Evolutionary conservation across 2,888 invertebrate species (phyloP).

Genomic region (Scaptodrosophila latifasciaeformis): DNA sequence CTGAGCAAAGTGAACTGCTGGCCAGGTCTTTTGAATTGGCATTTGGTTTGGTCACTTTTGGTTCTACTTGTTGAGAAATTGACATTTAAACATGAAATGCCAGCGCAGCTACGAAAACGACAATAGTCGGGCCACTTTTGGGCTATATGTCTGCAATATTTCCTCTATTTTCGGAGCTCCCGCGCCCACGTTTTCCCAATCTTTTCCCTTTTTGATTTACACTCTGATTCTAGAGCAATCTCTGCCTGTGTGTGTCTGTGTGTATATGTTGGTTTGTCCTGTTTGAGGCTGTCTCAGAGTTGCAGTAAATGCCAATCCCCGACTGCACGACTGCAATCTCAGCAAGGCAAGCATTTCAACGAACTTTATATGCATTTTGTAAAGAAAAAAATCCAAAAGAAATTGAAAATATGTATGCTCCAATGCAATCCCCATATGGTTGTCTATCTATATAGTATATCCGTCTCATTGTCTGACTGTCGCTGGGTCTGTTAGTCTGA

Average conservation of each 20-base stretch:
- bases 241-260: neutral
- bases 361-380: conserved; percentile 56
- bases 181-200: neutral
- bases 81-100: conserved; percentile 66
- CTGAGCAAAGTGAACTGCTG: too few species aligned
- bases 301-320: conserved; percentile 28
- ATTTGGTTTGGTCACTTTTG: too few species aligned
- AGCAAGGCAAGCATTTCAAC: conserved; percentile 54
- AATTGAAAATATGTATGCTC: conserved; percentile 56
- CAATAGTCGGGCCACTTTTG: conserved; percentile 51
- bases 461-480: too few species aligned
- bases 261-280: conserved; percentile 15
- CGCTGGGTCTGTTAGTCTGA: conserved; percentile 12
- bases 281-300: neutral
- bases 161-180: neutral
- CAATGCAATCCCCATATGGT: conserved; percentile 54
- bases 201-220: too few species aligned
- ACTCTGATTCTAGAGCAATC: too few species aligned
- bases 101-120: conserved; percentile 47
- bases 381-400: conserved; percentile 37
- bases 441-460: conserved; percentile 51
- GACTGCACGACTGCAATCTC: conserved; percentile 55
- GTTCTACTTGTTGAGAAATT: conserved; percentile 46
- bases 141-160: conserved; percentile 23
- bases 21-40: too few species aligned